phyloP scores from a whole-genome alignment of 2,888 invertebrate species.

The Drosophila planitibia region DNA sequence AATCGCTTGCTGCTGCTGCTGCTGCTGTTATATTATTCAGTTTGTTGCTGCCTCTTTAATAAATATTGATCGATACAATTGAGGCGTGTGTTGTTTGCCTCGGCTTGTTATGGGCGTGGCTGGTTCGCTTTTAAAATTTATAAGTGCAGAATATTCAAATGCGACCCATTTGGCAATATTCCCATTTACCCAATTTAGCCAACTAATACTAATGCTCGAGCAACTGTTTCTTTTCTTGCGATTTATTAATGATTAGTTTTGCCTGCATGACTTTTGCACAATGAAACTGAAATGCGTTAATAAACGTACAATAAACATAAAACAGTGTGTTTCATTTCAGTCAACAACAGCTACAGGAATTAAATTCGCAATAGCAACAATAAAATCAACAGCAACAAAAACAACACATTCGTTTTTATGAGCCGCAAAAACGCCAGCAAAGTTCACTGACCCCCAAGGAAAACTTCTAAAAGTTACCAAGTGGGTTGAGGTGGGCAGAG shows the following conservation, averaged over 20 bases:
- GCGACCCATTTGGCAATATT: constrained; percentile 44
- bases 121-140: constrained; percentile 37
- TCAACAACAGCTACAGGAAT: constrained; percentile 57
- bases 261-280: constrained; percentile 10
- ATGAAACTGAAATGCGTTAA: constrained; percentile 19
- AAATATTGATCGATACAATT: constrained; percentile 49
- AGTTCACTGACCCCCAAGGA: constrained; percentile 67
- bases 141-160: constrained; percentile 15
- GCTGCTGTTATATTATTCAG: constrained; percentile 30
- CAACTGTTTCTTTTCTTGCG: constrained; percentile 28
- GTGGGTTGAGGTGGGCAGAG: too few relatives aligned
- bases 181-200: constrained; percentile 42
- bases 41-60: constrained; percentile 44
- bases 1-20: constrained; percentile 13
- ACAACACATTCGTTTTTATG: constrained; percentile 59
- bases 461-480: constrained; percentile 2
- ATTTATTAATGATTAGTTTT: constrained; percentile 29
- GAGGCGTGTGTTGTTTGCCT: constrained; percentile 6
- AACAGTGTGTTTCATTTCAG: constrained; percentile 66
- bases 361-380: constrained; percentile 31
- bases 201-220: constrained; percentile 6
- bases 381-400: constrained; percentile 9
- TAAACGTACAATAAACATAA: constrained; percentile 25
- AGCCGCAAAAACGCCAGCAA: constrained; percentile 66
- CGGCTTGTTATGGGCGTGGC: constrained; percentile 16